Base-by-base conservation (phyloP, 2,888 invertebrate species). In the Eugnorisma glareosa region DNA sequence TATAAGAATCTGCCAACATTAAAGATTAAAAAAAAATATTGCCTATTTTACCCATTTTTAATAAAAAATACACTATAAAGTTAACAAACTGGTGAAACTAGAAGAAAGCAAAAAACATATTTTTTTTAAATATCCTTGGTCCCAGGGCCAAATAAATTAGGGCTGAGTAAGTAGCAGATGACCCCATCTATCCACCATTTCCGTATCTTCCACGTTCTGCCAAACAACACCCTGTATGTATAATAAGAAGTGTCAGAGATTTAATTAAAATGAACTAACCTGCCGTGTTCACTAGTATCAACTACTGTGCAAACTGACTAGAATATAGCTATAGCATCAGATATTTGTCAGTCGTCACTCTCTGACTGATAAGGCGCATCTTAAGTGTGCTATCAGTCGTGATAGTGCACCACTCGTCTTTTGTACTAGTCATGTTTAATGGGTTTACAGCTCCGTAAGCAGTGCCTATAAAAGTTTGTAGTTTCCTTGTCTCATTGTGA, bases 301-400 rank as follows among this genome's bases (percentile, higher is more conserved):
- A 88, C 88, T 87, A 88, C 87, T 89, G 75, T 87, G 76, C 81
- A 77, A 88, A 89, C 87, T 89, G 77, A 61, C 31, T 40, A 48
- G 2, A 63, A 28, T 66, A 35, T 35, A 43, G 59, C 64, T 66
- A 86, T 87, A 86, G 86, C 87, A 76, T 81, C 67, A 78, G 85
- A 89, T 85, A 84, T 86, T 84, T 85, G 83, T 84, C 81, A 89
- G 84, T 81, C 85, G 88, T 88, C 81, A 86, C 84, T 86, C 76
- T 76, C 54, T 67, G 64, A 79, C 85, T 90, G 95, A 95, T 96
- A 95, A 94, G 85, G 83, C 77, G 87, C 94, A 95, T 95, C 96
- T 95, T 89, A 90, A 93, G 93, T 93, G 88, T 86, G 87, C 93
- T 93, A 94, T 94, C 94, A 85, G 67, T 48, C 40, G 63, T 82